A percentile compares a stretch with the other conserved stretches of the same genome.
Conservation (phyloP, 92 coral and sea anemone species). For the Hydrozoanthus gracilis region DNA sequence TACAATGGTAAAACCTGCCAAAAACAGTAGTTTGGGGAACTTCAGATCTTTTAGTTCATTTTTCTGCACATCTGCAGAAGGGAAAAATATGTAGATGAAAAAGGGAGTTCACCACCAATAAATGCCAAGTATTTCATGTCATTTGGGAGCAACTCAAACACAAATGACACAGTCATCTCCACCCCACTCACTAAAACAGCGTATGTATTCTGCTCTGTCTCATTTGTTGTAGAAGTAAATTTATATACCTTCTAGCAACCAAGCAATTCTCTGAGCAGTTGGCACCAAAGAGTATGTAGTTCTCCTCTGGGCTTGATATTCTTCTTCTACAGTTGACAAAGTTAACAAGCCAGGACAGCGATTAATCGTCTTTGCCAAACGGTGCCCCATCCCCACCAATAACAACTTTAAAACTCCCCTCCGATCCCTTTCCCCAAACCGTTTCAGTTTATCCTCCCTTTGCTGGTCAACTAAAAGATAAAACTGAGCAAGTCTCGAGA, state of each 20-base stretch:
- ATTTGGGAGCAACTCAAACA: conserved; percentile 45
- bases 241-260: conserved; percentile 13
- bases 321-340: conserved; percentile 29
- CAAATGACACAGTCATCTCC: conserved; percentile 22
- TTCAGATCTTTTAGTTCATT: conserved; percentile 10
- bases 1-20: neutral
- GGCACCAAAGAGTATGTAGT: conserved; percentile 44
- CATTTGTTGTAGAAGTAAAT: conserved; percentile 24
- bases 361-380: conserved; percentile 42
- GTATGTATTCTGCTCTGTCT: conserved; percentile 10
- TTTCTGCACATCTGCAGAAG: conserved; percentile 43
- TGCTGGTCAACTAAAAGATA: conserved; percentile 41
- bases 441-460: conserved; percentile 39
- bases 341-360: conserved; percentile 42
- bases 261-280: conserved; percentile 41
- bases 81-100: conserved; percentile 45
- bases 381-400: conserved; percentile 15
- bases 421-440: conserved; percentile 35
- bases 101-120: conserved; percentile 22
- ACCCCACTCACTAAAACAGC: neutral
- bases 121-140: neutral
- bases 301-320: conserved; percentile 45
- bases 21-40: neutral
- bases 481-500: conserved; percentile 32
- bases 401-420: conserved; percentile 1